Evolutionary conservation across 2,797 vertebrate species (phyloP).

Genomic region (Epinephelus coioides): DNA sequence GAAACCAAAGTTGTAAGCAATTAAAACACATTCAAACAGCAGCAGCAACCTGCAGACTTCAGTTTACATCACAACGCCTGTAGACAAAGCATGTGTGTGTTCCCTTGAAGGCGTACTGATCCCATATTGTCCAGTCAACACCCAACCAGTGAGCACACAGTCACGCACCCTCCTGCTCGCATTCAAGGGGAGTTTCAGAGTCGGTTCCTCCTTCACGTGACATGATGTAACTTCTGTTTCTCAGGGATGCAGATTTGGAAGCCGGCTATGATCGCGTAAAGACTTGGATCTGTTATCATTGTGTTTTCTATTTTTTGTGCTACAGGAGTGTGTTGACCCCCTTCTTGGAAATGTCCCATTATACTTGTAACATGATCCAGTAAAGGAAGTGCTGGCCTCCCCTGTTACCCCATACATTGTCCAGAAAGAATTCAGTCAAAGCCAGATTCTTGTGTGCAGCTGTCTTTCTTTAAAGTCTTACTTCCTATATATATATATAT

Average conservation of each 20-base stretch:
- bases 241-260: background rate
- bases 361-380: background rate
- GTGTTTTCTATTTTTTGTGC: background rate
- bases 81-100: too few species aligned
- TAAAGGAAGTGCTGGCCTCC: background rate
- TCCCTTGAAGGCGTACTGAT: background rate
- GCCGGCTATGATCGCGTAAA: background rate
- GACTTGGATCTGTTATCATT: background rate
- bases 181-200: background rate
- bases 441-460: background rate
- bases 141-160: background rate
- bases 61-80: background rate
- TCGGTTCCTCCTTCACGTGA: background rate
- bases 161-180: background rate
- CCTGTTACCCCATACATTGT: background rate
- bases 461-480: background rate
- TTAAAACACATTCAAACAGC: background rate
- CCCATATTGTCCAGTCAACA: background rate
- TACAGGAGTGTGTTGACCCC: background rate
- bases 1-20: background rate
- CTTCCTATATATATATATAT: background rate
- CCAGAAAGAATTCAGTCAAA: conserved; percentile 5
- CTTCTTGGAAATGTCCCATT: background rate
- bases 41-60: background rate
- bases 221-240: background rate